Base-by-base conservation (phyloP, 2,888 invertebrate species). In the Phengaris alcon region DNA sequence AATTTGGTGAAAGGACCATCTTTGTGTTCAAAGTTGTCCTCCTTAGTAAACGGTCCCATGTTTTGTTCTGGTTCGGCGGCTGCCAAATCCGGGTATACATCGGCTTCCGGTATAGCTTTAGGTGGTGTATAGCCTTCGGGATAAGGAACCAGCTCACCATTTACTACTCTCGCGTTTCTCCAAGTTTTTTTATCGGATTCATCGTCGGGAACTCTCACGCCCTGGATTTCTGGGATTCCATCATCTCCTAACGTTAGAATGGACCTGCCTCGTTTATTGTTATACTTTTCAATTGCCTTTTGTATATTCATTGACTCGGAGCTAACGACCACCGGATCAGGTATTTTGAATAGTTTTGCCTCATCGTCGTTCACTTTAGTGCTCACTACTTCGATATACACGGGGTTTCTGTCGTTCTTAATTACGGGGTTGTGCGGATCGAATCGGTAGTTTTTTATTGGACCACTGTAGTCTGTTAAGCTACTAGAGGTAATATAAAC, bases 141-240 rank as follows among this genome's bases (percentile, higher is more conserved):
- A 81, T 97, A 96, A 22, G 97, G 96, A 70, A 96, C 93, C 74
- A 98, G 88, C 85, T 97, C 95, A 75, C 97, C 97, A 83, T 98
- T 97, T 70, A 98, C 97, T 13, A 98, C 97, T 79, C 97, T 94
- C 0, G 97, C 98, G 87, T 98, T 98, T 75, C 98, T 94, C 97
- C 97, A 98, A 0, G 96, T 96, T 85, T 97, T 96, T 79, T 95
- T 96, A 82, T 97, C 97, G 73, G 96, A 95, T 76, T 97, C 96
- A 80, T 97, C 97, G 83, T 98, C 98, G 0, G 97, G 97, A 64
- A 97, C 96, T 76, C 97, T 94, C 0, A 97, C 95, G 0, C 97
- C 97, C 75, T 97, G 96, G 70, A 98, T 96, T 74, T 97, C 95
- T 0, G 97, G 97, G 48, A 97, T 96, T 0, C 96, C 96, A 81